Base-by-base conservation (phyloP, 2,113 vertebrate genomes). In the Oryzias celebensis region DNA sequence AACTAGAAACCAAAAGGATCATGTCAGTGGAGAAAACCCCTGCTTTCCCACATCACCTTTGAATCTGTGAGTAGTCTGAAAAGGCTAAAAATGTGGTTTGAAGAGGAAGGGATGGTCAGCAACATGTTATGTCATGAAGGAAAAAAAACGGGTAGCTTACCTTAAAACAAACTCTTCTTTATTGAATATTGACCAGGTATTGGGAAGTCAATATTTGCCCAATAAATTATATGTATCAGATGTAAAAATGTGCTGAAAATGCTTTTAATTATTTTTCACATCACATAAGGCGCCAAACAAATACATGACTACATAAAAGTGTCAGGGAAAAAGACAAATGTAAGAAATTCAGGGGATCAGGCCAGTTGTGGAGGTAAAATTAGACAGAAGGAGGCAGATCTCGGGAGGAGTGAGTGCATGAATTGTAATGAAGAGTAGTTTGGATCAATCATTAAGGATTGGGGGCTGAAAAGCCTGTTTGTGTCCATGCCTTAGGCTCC, bases 1-100 rank as follows among this genome's bases (percentile, higher is more conserved):
- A 92, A 91, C 88, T 88, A 85, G 60, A 68, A 90, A 91, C 90
- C 90, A 77, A 86, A 85, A 85, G 81, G 88, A 88, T 90, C 84
- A 83, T 65, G 69, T 64, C 54, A 58, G 75, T 79, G 67, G 49
- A 71, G 77, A 71, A 62, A 85, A 53, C 46, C 50, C 28, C 48
- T 44, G 68, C 48, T 43, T 62, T 62, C 57, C 67, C 4, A 7
- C 42, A 45, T 18, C 50, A 58, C 68, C 67, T 64, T 53, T 68
- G 75, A 67, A 60, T 36, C 46, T 58, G 31, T 23, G n/a, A 18
- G 10, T 52, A 52, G 62, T 16, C 5, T 59, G 68, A 60, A 45
- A 65, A 42, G 55, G 31, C 12, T 28, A 20, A 23, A 62, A 50
- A 36, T 52, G 55, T 13, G 66, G 57, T 54, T 61, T 63, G 72